These are phyloP conservation scores for Drosophila bocki DNA, from an alignment of 1,140 invertebrate genomes.

Conservation along the genomic window DNA sequence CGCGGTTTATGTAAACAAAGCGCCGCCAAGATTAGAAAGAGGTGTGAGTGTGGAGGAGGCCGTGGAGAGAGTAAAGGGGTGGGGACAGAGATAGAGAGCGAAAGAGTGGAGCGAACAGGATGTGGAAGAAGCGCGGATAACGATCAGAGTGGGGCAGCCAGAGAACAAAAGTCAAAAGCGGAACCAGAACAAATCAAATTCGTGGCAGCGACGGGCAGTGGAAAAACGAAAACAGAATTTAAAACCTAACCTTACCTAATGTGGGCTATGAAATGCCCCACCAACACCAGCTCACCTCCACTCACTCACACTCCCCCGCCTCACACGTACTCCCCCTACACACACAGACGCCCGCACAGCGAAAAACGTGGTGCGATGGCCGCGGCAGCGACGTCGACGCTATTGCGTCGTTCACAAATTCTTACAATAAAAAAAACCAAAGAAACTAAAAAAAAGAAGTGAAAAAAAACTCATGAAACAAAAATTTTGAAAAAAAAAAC, in stretches of 20 bases:
- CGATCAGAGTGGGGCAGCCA: slow-evolving; percentile 20
- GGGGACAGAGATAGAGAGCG: slow-evolving; percentile 1
- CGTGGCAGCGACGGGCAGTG: slow-evolving; percentile 48
- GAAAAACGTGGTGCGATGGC: slow-evolving; percentile 68
- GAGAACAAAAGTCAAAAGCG: slow-evolving; percentile 27
- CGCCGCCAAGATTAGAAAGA: slow-evolving; percentile 9
- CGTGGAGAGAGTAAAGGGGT: neutral
- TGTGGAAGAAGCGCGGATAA: slow-evolving; percentile 12
- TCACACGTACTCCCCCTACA: slow-evolving; percentile 5
- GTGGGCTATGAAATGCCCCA: slow-evolving; percentile 65
- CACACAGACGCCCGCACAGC: slow-evolving; percentile 9
- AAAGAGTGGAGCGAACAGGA: slow-evolving; percentile 2
- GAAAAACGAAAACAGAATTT: slow-evolving; percentile 73
- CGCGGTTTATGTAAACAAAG: slow-evolving; percentile 73
- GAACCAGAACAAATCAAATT: slow-evolving; percentile 51
- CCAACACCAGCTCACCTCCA: slow-evolving; percentile 19
- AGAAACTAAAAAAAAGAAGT: slow-evolving; percentile 25
- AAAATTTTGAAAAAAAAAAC: neutral
- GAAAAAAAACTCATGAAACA: slow-evolving; percentile 10
- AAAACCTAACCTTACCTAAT: slow-evolving; percentile 84
- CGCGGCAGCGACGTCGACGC: slow-evolving; percentile 34
- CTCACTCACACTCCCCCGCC: slow-evolving; percentile 4
- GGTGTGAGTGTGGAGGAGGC: neutral
- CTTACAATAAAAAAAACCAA: slow-evolving; percentile 16
- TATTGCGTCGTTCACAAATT: slow-evolving; percentile 75